These are phyloP conservation scores for Anoplius nigerrimus DNA, from an alignment of 2,888 invertebrate genomes.

Conservation along the genomic window DNA sequence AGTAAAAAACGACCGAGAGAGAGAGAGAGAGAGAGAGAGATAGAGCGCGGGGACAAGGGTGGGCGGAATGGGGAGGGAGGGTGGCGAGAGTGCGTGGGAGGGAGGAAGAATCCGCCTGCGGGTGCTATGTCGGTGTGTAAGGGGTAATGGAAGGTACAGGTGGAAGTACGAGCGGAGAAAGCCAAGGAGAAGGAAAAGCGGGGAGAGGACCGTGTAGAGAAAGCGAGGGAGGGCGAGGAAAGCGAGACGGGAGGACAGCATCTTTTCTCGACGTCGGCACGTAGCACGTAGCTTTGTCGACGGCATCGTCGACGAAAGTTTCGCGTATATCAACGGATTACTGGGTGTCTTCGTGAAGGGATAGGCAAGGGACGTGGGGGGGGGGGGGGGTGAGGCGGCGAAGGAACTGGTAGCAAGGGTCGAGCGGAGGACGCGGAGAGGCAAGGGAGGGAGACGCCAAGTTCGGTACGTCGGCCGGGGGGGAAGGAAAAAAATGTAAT, in stretches of 20 bases:
- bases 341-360: conserved; percentile 7
- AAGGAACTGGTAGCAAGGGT: not conserved
- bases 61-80: too few species aligned
- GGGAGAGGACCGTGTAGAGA: not conserved
- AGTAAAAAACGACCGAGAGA: too few species aligned
- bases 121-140: too few species aligned
- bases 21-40: too few species aligned
- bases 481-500: not conserved
- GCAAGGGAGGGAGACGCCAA: conserved; percentile 2
- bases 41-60: too few species aligned
- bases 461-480: conserved; percentile 2
- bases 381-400: not conserved
- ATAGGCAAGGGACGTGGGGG: not conserved
- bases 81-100: too few species aligned
- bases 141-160: not conserved
- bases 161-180: not conserved
- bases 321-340: conserved; percentile 42
- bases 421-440: not conserved
- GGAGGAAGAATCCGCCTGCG: too few species aligned
- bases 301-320: conserved; percentile 26
- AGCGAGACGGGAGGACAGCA: not conserved
- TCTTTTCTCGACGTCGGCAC: conserved; percentile 9
- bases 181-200: not conserved
- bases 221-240: not conserved
- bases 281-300: conserved; percentile 18